Percentiles rank a stretch among this genome's conserved stretches.
These are phyloP conservation scores for Oriolus oriolus DNA, from an alignment of 2,113 vertebrate genomes.

Conservation along the genomic window DNA sequence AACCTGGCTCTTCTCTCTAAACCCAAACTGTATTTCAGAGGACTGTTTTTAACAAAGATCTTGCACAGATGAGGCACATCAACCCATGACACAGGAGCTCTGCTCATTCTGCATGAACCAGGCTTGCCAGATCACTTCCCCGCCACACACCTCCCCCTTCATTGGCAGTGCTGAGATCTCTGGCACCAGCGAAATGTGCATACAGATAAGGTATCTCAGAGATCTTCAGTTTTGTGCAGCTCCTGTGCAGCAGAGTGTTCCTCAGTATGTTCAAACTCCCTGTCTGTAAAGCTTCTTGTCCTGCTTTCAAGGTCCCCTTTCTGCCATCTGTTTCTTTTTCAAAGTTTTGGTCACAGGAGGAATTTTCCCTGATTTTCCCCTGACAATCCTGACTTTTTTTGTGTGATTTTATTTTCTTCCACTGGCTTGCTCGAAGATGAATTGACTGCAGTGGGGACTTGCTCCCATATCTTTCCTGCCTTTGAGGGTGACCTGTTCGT, in stretches of 20 bases:
- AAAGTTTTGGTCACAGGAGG: not conserved
- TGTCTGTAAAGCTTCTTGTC: not conserved
- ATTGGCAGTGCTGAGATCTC: not conserved
- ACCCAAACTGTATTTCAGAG: not conserved
- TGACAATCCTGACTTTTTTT: not conserved
- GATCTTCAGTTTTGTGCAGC: not conserved
- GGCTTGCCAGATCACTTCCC: not conserved
- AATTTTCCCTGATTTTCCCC: not conserved
- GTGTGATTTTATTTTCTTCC: not conserved
- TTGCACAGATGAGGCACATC: not conserved
- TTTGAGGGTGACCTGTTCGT: not conserved
- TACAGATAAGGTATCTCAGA: not conserved
- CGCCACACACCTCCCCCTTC: rapidly evolving
- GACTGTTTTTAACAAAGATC: not conserved
- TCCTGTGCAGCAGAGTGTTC: not conserved
- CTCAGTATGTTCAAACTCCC: not conserved
- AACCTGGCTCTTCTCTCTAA: not conserved
- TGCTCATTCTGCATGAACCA: not conserved
- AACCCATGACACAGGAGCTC: not conserved
- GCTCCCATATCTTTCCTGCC: not conserved
- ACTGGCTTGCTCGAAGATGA: not conserved
- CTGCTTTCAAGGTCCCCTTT: not conserved
- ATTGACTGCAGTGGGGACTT: not conserved
- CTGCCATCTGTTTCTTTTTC: not conserved
- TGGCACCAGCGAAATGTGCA: not conserved